phyloP scores from a whole-genome alignment of 2,797 vertebrate genomes.

The Paedocypris micromegethes region DNA sequence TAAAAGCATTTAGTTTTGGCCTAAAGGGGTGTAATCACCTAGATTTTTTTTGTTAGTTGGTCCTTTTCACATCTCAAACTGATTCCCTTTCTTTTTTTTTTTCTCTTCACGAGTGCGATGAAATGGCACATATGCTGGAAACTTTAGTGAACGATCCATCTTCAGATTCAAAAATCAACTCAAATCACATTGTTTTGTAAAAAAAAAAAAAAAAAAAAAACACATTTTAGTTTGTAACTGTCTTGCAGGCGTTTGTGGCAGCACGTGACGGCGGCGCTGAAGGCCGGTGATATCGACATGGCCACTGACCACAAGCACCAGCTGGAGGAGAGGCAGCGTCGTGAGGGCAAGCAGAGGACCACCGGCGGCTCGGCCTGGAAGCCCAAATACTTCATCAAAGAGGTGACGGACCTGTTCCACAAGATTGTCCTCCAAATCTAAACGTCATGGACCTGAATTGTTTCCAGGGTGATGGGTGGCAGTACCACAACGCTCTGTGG shows the following conservation, averaged over 20 bases:
- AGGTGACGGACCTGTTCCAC: conserved; percentile 65
- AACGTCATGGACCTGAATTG: conserved; percentile 25
- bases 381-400: conserved; percentile 83
- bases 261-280: conserved; percentile 79
- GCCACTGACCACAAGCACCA: conserved; percentile 83
- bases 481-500: conserved; percentile 84
- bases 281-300: conserved; percentile 72
- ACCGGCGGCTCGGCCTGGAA: conserved; percentile 67
- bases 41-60: too few species aligned
- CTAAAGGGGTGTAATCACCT: too few species aligned
- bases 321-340: conserved; percentile 83
- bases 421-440: not conserved
- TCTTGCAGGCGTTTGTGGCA: conserved; percentile 79
- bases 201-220: not conserved
- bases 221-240: not conserved
- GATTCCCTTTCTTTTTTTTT: too few species aligned
- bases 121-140: too few species aligned
- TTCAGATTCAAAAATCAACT: too few species aligned
- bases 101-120: too few species aligned
- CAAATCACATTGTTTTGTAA: not conserved
- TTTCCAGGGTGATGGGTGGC: conserved; percentile 82
- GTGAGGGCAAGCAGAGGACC: conserved; percentile 74
- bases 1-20: too few species aligned
- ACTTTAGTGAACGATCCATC: too few species aligned
- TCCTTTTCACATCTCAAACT: too few species aligned